phyloP scores from a whole-genome alignment of 2,797 vertebrate genomes.

The Phalanger gymnotis region DNA sequence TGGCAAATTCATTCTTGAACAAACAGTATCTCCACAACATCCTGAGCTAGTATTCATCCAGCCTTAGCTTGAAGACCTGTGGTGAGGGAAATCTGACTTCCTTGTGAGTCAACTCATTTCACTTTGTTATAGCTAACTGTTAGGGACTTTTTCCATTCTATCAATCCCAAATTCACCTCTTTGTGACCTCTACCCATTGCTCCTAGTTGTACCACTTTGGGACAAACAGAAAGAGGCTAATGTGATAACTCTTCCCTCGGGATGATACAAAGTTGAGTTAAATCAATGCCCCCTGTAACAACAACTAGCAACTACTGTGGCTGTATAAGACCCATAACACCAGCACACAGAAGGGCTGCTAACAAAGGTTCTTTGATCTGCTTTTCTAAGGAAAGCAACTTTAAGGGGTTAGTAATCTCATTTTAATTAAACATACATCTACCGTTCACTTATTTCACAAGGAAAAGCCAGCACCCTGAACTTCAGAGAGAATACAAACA shows the following conservation, averaged over 20 bases:
- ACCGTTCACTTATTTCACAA: too few species aligned
- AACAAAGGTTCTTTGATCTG: too few species aligned
- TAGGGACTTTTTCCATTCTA: neutral
- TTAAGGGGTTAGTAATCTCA: too few species aligned
- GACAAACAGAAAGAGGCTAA: neutral
- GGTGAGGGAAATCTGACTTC: neutral
- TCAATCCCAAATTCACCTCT: neutral
- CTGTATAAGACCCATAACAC: too few species aligned
- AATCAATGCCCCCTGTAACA: neutral
- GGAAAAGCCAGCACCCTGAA: too few species aligned
- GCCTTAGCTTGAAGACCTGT: neutral
- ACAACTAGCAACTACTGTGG: too few species aligned
- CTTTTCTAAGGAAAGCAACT: too few species aligned
- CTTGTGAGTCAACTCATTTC: neutral
- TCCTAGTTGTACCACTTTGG: neutral
- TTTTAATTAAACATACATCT: too few species aligned
- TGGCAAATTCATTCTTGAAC: neutral
- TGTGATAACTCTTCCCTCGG: too few species aligned
- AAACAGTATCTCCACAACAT: neutral
- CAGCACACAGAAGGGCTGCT: too few species aligned
- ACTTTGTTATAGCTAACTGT: neutral
- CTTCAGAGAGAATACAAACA: too few species aligned
- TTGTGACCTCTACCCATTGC: neutral
- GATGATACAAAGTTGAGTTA: neutral
- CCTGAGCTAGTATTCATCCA: neutral